A percentile compares a stretch with the other conserved stretches of the same genome.
Conservation (phyloP, 2,888 invertebrate genomes). For the Halictus ligatus region DNA sequence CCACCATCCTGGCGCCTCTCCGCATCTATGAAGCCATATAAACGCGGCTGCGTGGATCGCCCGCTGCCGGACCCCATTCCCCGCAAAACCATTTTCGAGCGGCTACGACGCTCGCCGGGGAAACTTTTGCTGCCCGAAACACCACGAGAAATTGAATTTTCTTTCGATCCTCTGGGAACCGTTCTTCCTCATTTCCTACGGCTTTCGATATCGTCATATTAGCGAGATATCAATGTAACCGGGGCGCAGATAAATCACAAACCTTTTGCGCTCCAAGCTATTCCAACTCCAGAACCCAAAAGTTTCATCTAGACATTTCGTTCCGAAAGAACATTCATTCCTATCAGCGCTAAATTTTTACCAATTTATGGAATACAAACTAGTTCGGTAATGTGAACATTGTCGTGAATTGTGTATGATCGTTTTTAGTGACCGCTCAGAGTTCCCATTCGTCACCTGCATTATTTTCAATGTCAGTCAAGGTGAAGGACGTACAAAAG, state of each 20-base stretch:
- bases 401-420: too few relatives aligned
- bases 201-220: neutral
- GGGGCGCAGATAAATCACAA: neutral
- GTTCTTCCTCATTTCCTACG: constrained; percentile 6
- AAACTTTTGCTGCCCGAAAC: constrained; percentile 23
- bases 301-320: neutral
- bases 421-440: too few relatives aligned
- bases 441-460: too few relatives aligned
- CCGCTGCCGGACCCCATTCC: constrained; percentile 32
- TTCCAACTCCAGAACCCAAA: neutral
- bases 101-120: neutral
- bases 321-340: neutral
- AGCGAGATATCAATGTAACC: neutral
- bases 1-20: constrained; percentile 48
- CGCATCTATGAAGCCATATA: constrained; percentile 22
- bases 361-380: neutral
- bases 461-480: neutral
- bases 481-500: neutral
- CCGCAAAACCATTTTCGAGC: constrained; percentile 14
- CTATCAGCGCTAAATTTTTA: neutral
- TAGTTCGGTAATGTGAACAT: neutral
- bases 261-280: neutral
- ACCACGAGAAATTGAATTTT: constrained; percentile 32
- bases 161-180: too few relatives aligned
- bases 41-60: constrained; percentile 33